Evolutionary conservation across 1,140 invertebrate genomes (phyloP).

Genomic region (Ditylenchus dipsaci): DNA sequence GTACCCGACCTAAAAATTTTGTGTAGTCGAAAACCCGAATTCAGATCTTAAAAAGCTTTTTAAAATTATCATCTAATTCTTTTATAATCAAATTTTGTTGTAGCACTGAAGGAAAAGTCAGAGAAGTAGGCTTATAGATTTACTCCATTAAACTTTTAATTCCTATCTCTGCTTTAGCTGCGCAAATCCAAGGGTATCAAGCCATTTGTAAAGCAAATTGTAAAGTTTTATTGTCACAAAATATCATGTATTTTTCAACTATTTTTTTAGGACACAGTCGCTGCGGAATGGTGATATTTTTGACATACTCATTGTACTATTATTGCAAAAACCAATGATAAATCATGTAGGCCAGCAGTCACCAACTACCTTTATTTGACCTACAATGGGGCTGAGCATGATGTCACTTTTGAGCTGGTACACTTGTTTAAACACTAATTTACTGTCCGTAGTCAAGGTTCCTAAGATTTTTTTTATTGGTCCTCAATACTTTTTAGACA

Average conservation of each 20-base stretch:
- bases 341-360: conserved; percentile 70
- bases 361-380: conserved; percentile 98
- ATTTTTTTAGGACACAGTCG: conserved; percentile 75
- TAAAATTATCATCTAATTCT: too few relatives aligned
- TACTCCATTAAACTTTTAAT: too few relatives aligned
- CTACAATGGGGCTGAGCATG: conserved; percentile 82
- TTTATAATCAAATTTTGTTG: too few relatives aligned
- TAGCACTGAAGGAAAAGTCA: conserved; percentile 53
- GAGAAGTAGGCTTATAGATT: conserved; percentile 42
- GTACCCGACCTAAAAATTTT: too few relatives aligned
- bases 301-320: too few relatives aligned
- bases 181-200: conserved; percentile 63
- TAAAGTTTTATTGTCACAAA: not conserved
- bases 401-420: conserved; percentile 65
- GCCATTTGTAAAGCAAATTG: conserved; percentile 90
- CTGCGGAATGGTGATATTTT: conserved; percentile 76
- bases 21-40: too few relatives aligned
- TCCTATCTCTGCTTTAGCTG: not conserved
- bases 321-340: too few relatives aligned
- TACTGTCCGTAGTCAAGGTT: too few relatives aligned
- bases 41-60: too few relatives aligned
- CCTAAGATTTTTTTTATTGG: too few relatives aligned
- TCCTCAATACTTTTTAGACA: too few relatives aligned
- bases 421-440: too few relatives aligned
- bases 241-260: not conserved